Evolutionary conservation across 92 coral and sea anemone species (phyloP), one percentile per base, ranked within the genome.

Genomic region (Paramuricea clavata): DNA sequence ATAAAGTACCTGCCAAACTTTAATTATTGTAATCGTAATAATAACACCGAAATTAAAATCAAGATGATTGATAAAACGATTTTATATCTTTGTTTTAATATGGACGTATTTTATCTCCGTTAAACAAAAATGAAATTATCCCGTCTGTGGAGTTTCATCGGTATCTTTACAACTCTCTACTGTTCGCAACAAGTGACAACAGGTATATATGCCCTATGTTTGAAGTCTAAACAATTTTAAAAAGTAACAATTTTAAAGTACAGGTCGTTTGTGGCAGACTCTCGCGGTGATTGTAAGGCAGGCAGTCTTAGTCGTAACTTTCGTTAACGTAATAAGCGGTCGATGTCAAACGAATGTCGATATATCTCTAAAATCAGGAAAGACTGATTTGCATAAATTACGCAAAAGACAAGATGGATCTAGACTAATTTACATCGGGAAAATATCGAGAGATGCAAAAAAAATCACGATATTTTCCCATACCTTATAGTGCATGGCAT

Each of bases 161-260:
- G 16, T 28, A 17, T 65, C 11, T 33, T 65, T 16, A 33, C 39
- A 65, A 16, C 22, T 13, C 39, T 65, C 35, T 33, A 5, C 41
- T 12, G 36, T 65, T 3, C 19, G 41, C 72, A 16, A 65, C 72
- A 65, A 65, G 72, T 65, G 13, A 65, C n/a, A 65, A 65, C 72
- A 65, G 72, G 72, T 65, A 31, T 60, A 60, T 60, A 28, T 65
- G n/a, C 5, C 16, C 12, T 65, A 65, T 6, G 34, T 4, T 65
- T 33, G 12, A 27, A 65, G 39, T 65, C 72, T 27, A 28, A 65
- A 27, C 72, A 65, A 65, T 65, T 28, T 12, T 11, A 22, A 17
- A 25, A 65, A 65, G 39, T 16, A 65, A 12, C 72, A 10, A 65
- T 65, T 31, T 65, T 65, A 39, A 65, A 31, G 41, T 33, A 65